These are phyloP conservation scores for Drosophila dunni DNA, from an alignment of 1,140 invertebrate species.

Conservation along the genomic window DNA sequence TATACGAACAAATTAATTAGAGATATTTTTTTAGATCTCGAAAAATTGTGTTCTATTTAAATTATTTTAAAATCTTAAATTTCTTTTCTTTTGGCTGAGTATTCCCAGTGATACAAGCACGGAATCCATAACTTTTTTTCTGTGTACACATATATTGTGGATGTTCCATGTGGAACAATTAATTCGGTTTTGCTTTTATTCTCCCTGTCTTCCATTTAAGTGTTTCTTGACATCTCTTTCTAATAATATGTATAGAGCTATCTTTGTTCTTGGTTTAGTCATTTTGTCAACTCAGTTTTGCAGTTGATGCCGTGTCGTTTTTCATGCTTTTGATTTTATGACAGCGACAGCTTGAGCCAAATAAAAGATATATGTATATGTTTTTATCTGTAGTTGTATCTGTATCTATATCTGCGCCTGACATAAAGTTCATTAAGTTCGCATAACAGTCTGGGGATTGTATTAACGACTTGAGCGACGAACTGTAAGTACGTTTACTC, in stretches of 20 bases:
- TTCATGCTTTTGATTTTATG: conserved; percentile 77
- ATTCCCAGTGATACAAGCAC: too few species aligned
- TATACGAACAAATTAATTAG: too few species aligned
- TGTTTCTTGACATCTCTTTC: conserved; percentile 45
- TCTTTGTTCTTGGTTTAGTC: conserved; percentile 22
- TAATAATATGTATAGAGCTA: conserved; percentile 8
- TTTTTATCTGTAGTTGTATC: not conserved
- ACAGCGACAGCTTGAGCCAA: conserved; percentile 72
- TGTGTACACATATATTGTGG: conserved; percentile 9
- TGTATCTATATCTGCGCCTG: conserved; percentile 30
- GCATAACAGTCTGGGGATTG: conserved; percentile 22
- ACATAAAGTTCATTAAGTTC: conserved; percentile 62
- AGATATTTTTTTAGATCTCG: too few species aligned
- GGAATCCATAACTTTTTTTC: too few species aligned
- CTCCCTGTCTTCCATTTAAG: conserved; percentile 60
- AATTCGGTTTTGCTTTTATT: conserved; percentile 71
- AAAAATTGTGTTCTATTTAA: too few species aligned
- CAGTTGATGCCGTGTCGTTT: conserved; percentile 46
- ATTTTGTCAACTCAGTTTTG: conserved; percentile 33
- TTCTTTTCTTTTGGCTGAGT: too few species aligned
- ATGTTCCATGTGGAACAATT: conserved; percentile 70
- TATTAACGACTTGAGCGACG: not conserved
- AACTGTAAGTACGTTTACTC: conserved; percentile 43
- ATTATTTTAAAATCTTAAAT: too few species aligned
- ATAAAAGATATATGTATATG: conserved; percentile 62